Conservation (phyloP, 2,888 invertebrate species). For the Xanthorhoe designata region DNA sequence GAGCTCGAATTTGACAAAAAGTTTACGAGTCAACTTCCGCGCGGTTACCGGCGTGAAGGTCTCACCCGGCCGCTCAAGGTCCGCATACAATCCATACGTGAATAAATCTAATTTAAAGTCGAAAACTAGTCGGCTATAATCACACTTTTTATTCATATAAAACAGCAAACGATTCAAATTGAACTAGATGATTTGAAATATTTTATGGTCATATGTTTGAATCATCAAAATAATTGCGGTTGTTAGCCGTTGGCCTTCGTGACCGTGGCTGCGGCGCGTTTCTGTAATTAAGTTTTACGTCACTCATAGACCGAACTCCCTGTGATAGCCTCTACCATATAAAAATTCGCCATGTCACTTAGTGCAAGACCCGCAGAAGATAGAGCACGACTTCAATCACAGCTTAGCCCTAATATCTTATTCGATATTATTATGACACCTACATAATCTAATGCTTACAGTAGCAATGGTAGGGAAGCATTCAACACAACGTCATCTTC, state of each 20-base stretch:
- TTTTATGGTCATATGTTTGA: slow-evolving; percentile 67
- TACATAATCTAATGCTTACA: slow-evolving; percentile 14
- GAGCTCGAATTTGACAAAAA: slow-evolving; percentile 82
- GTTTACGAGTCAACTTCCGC: slow-evolving; percentile 82
- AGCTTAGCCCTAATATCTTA: background rate
- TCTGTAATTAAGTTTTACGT: slow-evolving; percentile 84
- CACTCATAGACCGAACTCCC: slow-evolving; percentile 79
- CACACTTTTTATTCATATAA: slow-evolving; percentile 66
- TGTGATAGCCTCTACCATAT: slow-evolving; percentile 76
- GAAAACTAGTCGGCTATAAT: slow-evolving; percentile 73
- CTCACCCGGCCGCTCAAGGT: slow-evolving; percentile 82
- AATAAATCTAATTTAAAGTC: slow-evolving; percentile 79
- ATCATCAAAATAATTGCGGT: slow-evolving; percentile 78
- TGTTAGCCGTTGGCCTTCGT: slow-evolving; percentile 77
- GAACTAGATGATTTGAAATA: slow-evolving; percentile 68
- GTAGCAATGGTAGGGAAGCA: slow-evolving; percentile 19
- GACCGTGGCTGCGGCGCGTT: slow-evolving; percentile 72
- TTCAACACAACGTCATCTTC: slow-evolving; percentile 15
- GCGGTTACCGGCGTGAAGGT: slow-evolving; percentile 84
- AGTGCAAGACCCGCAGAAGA: slow-evolving; percentile 25
- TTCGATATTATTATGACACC: slow-evolving; percentile 7
- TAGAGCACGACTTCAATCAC: background rate
- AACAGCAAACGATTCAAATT: slow-evolving; percentile 65
- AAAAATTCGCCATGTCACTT: slow-evolving; percentile 75
- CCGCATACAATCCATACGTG: slow-evolving; percentile 81